Evolutionary conservation across 2,113 vertebrate species (phyloP).

Genomic region (Varanus salvator): DNA sequence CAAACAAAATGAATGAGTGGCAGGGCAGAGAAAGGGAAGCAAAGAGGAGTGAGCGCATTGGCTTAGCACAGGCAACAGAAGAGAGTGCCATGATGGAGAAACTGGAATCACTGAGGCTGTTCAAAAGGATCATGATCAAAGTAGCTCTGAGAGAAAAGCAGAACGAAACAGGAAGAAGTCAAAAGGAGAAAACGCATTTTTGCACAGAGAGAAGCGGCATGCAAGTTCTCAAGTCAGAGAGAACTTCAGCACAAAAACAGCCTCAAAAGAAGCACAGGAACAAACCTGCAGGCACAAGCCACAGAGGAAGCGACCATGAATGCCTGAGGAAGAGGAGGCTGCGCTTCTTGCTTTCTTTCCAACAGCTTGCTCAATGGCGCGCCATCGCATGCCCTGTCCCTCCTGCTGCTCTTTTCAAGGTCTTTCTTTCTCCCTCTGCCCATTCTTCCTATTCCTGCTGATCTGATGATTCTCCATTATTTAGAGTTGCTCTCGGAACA

Average conservation of each 20-base stretch:
- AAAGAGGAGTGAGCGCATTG: too few relatives aligned
- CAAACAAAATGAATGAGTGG: neutral
- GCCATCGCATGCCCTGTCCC: neutral
- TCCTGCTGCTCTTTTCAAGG: neutral
- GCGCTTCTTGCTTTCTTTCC: neutral
- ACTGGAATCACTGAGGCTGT: neutral
- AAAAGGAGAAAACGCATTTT: neutral
- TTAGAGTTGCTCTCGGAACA: neutral
- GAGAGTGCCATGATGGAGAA: neutral
- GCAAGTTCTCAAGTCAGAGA: neutral
- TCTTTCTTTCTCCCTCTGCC: neutral
- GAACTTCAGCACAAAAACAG: neutral
- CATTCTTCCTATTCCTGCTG: neutral
- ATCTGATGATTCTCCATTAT: neutral
- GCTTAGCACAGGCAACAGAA: neutral
- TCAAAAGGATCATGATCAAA: neutral
- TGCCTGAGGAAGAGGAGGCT: neutral
- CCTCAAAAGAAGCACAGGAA: neutral
- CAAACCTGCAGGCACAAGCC: neutral
- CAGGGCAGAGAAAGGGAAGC: neutral
- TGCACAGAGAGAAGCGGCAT: neutral
- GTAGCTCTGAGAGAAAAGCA: neutral
- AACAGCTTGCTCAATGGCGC: neutral
- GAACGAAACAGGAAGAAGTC: neutral
- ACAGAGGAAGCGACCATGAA: neutral